Evolutionary conservation across 1,140 invertebrate species (phyloP).

Genomic region (Phortica variegata): DNA sequence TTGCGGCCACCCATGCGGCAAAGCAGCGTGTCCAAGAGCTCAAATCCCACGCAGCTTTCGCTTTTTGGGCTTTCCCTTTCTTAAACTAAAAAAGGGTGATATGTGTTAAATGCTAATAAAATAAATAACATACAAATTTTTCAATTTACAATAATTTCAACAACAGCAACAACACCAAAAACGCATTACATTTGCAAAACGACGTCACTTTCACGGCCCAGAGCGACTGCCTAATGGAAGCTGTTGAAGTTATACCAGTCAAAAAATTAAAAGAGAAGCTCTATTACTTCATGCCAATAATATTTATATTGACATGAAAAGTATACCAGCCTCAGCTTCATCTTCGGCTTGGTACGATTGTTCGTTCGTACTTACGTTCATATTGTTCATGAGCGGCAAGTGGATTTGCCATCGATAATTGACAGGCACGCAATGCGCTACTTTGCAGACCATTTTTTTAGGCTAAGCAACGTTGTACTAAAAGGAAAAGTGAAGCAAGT

Average conservation of each 20-base stretch:
- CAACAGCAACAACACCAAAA: constrained; percentile 17
- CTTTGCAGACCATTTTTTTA: too few species aligned
- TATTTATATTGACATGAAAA: constrained; percentile 49
- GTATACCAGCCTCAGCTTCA: constrained; percentile 34
- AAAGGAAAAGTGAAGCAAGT: too few species aligned
- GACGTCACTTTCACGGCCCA: constrained; percentile 54
- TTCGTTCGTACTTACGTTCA: constrained; percentile 10
- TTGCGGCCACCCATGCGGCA: constrained; percentile 32
- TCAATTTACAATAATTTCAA: constrained; percentile 27
- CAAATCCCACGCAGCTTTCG: constrained; percentile 17
- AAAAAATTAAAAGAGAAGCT: too few species aligned
- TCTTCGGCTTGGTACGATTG: constrained; percentile 10
- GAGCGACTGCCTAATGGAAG: constrained; percentile 48
- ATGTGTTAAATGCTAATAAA: constrained; percentile 53
- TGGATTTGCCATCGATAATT: constrained; percentile 29
- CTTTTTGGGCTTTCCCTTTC: constrained; percentile 28
- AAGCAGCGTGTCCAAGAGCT: constrained; percentile 10
- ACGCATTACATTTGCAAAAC: constrained; percentile 15
- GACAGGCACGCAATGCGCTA: constrained; percentile 49
- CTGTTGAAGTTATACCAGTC: constrained; percentile 42
- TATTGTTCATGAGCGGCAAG: constrained; percentile 27
- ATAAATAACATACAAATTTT: constrained; percentile 56
- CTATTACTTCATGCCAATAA: too few species aligned
- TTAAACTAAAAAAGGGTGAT: not conserved
- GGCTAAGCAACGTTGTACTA: too few species aligned